Evolutionary conservation across 2,797 vertebrate species (phyloP).

Genomic region (Clarias laeviceps): DNA sequence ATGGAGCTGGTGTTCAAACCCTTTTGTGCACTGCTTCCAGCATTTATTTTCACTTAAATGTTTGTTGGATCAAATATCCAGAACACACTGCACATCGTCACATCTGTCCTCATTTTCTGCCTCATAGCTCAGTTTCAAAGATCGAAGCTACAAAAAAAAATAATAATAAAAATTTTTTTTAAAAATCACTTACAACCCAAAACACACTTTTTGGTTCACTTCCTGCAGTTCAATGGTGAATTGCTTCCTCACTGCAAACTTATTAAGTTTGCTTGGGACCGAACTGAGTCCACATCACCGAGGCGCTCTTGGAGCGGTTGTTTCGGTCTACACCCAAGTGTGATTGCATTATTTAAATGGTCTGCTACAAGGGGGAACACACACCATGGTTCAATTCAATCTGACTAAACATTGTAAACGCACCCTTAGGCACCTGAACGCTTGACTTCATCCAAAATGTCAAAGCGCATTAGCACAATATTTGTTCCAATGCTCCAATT

Average conservation of each 20-base stretch:
- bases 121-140: neutral
- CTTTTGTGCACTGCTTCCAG: neutral
- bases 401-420: neutral
- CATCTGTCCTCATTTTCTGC: neutral
- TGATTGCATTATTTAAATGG: neutral
- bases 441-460: neutral
- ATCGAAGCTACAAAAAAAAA: neutral
- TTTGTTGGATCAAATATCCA: neutral
- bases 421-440: neutral
- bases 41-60: neutral
- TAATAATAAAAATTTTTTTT: neutral
- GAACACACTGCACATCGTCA: neutral
- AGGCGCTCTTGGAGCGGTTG: neutral
- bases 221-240: neutral
- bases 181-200: neutral
- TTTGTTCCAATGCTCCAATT: neutral
- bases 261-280: neutral
- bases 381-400: neutral
- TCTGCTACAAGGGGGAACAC: neutral
- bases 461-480: neutral
- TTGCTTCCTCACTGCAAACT: neutral
- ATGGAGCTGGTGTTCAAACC: neutral
- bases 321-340: neutral
- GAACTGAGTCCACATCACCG: neutral
- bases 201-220: neutral